Percentiles rank a stretch among this genome's conserved stretches.
Evolutionary conservation across 2,888 invertebrate species (phyloP).

Genomic region (Autographa pulchrina): DNA sequence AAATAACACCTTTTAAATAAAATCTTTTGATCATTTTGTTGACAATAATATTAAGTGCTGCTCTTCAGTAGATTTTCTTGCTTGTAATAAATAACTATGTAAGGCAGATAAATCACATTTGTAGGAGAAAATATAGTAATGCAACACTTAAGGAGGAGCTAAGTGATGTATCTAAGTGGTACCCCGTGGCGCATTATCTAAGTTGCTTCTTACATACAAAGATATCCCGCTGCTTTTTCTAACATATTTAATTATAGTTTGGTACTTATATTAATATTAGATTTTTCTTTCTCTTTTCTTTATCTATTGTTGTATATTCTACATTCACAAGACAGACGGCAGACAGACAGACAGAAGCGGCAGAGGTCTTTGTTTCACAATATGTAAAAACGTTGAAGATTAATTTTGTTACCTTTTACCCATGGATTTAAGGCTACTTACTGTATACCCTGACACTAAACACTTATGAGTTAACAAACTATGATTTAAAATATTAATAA

Average conservation of each 20-base stretch:
- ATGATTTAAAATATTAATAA: too few relatives aligned
- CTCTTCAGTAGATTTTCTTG: background rate
- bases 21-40: background rate
- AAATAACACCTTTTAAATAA: too few relatives aligned
- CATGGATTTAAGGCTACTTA: too few relatives aligned
- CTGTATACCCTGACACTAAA: too few relatives aligned
- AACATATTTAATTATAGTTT: background rate
- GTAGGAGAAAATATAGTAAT: background rate
- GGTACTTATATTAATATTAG: background rate
- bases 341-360: too few relatives aligned
- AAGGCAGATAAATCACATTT: constrained; percentile 1
- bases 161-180: constrained; percentile 6
- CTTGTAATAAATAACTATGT: background rate
- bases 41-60: background rate
- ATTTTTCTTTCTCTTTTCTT: background rate
- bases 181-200: background rate
- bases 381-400: too few relatives aligned
- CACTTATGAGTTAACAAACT: too few relatives aligned
- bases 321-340: too few relatives aligned
- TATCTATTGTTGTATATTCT: too few relatives aligned
- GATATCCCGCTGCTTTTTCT: background rate
- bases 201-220: background rate
- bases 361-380: too few relatives aligned
- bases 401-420: too few relatives aligned
- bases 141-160: background rate